phyloP scores from a whole-genome alignment of 2,888 invertebrate genomes.

The Dasypogon diadema region DNA sequence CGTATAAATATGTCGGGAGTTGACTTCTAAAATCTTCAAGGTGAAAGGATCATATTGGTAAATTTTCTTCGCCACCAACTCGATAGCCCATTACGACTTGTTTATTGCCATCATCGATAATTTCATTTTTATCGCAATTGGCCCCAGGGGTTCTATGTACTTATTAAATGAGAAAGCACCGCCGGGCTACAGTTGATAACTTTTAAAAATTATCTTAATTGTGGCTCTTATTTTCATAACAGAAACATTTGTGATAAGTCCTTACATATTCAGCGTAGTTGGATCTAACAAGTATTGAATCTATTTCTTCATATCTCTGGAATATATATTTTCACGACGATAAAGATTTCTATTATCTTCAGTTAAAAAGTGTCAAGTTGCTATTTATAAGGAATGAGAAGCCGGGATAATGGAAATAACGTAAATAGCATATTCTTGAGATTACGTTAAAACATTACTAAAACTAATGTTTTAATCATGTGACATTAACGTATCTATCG shows the following conservation, averaged over 20 bases:
- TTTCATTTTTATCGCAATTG: neutral
- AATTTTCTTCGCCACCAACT: too few species aligned
- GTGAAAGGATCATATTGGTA: neutral
- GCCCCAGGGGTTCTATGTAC: neutral
- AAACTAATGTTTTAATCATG: too few species aligned
- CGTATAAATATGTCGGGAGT: neutral
- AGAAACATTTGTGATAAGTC: neutral
- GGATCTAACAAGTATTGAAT: neutral
- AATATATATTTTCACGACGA: neutral
- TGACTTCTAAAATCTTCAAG: neutral
- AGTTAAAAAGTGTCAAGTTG: neutral
- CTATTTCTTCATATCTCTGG: neutral
- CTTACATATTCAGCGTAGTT: neutral
- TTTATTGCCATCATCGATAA: neutral
- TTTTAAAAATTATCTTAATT: neutral
- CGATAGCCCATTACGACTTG: neutral
- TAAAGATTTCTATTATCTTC: neutral
- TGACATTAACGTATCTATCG: too few species aligned
- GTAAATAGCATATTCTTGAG: too few species aligned
- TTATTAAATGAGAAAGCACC: neutral
- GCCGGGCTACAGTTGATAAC: neutral
- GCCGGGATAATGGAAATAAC: too few species aligned
- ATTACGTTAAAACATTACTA: too few species aligned
- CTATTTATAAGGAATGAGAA: neutral
- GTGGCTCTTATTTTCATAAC: neutral